Evolutionary conservation across 64 coral and sea anemone genomes (phyloP), one percentile per base, ranked within the genome.

Genomic region (Pocillopora damicornis): DNA sequence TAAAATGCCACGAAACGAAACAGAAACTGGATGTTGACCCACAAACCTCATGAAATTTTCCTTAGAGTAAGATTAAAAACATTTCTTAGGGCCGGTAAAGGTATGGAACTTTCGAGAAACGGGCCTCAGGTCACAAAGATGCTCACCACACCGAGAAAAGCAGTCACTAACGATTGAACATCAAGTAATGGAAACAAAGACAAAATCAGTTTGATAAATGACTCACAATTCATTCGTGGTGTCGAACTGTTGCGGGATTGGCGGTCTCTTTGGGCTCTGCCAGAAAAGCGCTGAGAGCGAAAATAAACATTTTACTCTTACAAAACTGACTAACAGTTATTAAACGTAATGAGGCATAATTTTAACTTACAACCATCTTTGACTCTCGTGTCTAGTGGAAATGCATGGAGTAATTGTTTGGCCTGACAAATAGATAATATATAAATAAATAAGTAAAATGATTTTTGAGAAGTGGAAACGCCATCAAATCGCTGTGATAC

Each of bases 211-310:
- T 51, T 51, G 42, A 51, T 51, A 30, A 88, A 26, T 56, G 42
- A 90, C 96, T 92, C 90, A 98, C 96, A 98, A 62, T 60, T 81
- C 25, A 74, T 95, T 89, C 8, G 78, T 80, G 25, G 78, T 74
- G 71, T 81, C 86, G 86, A 98, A 98, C 7, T 89, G 82, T 62
- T 90, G 90, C 63, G 96, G 92, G 56, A 91, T 88, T 1, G 96
- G 96, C 37, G 93, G 93, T 35, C 96, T 85, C 60, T 92, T 98
- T 1, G 96, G 96, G 30, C 90, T 92, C 63, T 98, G 93, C 96
- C 96, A 98, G 73, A 98, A 98, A 34, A 94, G 64, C 4, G 92
- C 96, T 98, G 59, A 15, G 87, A 87, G 71, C 0, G 60, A 17
- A 74, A 26, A 92, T 15, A 22, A 58, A 20, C 15, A 2, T 34